A percentile compares a stretch with the other conserved stretches of the same genome.
phyloP scores from a whole-genome alignment of 2,888 invertebrate genomes.

The Cryptosula pallasiana region DNA sequence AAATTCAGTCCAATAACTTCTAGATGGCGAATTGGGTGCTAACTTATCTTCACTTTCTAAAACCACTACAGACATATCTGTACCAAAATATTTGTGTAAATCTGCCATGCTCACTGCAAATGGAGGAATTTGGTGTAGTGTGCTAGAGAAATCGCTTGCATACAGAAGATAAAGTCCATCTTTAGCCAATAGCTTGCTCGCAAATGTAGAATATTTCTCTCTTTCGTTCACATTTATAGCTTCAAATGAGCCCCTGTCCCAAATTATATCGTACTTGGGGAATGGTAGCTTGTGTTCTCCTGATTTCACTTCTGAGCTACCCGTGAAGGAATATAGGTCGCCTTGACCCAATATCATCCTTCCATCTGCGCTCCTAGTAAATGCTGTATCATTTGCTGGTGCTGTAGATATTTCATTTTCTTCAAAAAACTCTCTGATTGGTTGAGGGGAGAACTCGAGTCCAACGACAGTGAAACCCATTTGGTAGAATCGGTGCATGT shows the following conservation, averaged over 20 bases:
- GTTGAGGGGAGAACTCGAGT: not conserved
- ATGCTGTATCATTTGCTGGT: not conserved
- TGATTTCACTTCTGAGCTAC: too few relatives aligned
- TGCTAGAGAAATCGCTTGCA: not conserved
- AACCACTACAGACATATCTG: not conserved
- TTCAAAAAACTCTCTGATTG: not conserved
- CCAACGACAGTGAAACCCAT: conserved; percentile 6
- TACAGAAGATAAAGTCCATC: not conserved
- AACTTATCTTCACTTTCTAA: not conserved
- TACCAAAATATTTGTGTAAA: not conserved
- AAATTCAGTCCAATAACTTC: not conserved
- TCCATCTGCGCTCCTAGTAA: not conserved
- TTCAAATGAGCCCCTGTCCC: conserved; percentile 9
- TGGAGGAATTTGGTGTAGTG: not conserved
- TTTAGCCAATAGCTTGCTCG: not conserved
- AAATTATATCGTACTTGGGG: conserved; percentile 20
- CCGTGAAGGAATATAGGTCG: not conserved
- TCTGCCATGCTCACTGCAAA: not conserved
- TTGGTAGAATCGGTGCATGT: conserved; percentile 8
- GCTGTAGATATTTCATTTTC: not conserved
- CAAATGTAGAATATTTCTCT: not conserved
- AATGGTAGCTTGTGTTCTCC: not conserved
- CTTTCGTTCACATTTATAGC: not conserved
- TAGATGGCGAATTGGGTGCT: not conserved
- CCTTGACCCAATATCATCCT: not conserved